Conservation (phyloP, 2,888 invertebrate species). For the Enoplolaimus lenunculus region DNA sequence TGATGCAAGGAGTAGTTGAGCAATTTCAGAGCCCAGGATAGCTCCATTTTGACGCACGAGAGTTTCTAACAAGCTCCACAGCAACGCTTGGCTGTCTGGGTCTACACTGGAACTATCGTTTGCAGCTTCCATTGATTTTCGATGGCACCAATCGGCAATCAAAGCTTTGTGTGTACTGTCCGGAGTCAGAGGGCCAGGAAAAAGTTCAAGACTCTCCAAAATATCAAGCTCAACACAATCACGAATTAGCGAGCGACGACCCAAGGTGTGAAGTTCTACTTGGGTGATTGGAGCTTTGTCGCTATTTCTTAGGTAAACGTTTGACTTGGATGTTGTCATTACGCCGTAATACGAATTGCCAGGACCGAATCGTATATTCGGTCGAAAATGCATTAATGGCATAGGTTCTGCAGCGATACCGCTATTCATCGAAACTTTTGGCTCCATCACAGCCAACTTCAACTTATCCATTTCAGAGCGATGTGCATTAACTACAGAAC, state of each 20-base stretch:
- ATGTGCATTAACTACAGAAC: not conserved
- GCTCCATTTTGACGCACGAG: conserved; percentile 15
- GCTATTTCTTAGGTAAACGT: not conserved
- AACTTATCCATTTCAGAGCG: too few species aligned
- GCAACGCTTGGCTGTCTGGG: conserved; percentile 7
- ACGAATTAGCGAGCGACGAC: not conserved
- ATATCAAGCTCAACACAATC: not conserved
- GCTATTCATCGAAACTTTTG: not conserved
- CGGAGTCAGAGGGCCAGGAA: conserved; percentile 8
- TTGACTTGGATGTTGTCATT: not conserved
- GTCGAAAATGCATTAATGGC: not conserved
- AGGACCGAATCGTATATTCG: not conserved
- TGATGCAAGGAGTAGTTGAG: not conserved
- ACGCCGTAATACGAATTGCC: not conserved
- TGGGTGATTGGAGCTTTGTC: not conserved
- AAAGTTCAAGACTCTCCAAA: not conserved
- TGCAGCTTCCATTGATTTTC: not conserved
- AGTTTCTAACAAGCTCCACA: conserved; percentile 4
- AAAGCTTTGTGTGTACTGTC: not conserved
- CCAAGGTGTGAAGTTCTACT: not conserved
- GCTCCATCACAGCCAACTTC: not conserved
- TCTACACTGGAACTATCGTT: not conserved
- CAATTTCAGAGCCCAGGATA: conserved; percentile 2
- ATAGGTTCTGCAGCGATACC: not conserved
- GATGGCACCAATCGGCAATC: not conserved